phyloP scores from a whole-genome alignment of 1,140 invertebrate genomes.

The Lethocerus indicus region DNA sequence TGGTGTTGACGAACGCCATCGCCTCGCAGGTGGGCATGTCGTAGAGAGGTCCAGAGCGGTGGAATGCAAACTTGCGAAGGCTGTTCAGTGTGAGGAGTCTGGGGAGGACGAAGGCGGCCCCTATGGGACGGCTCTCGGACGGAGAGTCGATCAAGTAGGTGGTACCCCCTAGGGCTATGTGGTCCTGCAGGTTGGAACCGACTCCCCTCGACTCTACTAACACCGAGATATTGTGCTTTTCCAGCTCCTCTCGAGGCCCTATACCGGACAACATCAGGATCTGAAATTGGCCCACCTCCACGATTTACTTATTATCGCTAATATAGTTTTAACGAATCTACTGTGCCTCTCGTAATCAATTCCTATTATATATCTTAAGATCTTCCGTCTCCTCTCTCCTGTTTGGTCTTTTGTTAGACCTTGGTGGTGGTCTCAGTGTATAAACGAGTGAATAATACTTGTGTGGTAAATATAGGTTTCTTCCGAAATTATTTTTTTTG shows the following conservation, averaged over 20 bases:
- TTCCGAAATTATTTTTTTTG: no score
- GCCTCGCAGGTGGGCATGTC: constrained; percentile 49
- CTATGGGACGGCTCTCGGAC: constrained; percentile 25
- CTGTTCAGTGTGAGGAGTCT: constrained; percentile 31
- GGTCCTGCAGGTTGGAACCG: constrained; percentile 64
- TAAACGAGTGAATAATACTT: no score
- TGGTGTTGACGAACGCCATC: constrained; percentile 58
- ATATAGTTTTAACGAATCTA: no score
- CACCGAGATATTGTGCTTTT: constrained; percentile 32
- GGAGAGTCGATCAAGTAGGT: constrained; percentile 34
- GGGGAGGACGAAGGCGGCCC: constrained; percentile 39
- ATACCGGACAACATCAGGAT: constrained; percentile 64
- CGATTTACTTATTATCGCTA: no score
- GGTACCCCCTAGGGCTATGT: constrained; percentile 44
- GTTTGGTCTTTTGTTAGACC: no score
- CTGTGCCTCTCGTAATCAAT: no score
- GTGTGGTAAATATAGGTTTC: no score
- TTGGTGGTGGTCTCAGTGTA: no score
- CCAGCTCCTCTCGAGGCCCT: constrained; percentile 43
- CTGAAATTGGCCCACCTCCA: no score
- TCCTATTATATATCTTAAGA: no score
- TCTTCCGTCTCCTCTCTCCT: no score
- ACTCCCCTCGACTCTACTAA: constrained; percentile 47
- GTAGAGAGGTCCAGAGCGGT: constrained; percentile 41
- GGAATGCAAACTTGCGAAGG: constrained; percentile 33